A percentile compares a stretch with the other conserved stretches of the same genome.
These are phyloP conservation scores for Apamea epomidion DNA, from an alignment of 2,888 invertebrate species.

Conservation along the genomic window DNA sequence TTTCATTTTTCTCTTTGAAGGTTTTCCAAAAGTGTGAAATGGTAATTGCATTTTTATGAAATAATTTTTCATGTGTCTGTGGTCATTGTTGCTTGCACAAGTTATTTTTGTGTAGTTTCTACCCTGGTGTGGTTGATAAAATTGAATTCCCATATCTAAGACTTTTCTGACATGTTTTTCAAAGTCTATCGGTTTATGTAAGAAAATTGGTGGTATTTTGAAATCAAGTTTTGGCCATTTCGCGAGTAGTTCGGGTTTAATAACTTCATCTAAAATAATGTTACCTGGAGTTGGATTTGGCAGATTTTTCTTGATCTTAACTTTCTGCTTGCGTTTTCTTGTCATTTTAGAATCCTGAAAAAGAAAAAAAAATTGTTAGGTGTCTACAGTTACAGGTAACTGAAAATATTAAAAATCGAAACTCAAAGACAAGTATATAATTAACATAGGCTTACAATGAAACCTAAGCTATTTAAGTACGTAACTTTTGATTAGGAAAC, in stretches of 20 bases:
- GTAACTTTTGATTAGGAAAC: neutral
- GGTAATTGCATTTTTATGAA: constrained; percentile 76
- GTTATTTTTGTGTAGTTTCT: constrained; percentile 72
- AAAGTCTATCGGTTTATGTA: constrained; percentile 72
- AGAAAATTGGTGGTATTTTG: constrained; percentile 76
- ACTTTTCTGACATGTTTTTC: constrained; percentile 70
- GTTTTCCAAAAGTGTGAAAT: constrained; percentile 80
- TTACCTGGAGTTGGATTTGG: constrained; percentile 24
- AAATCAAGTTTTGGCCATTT: constrained; percentile 74
- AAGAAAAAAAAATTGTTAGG: neutral
- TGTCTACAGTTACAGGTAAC: too few relatives aligned
- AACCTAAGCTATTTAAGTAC: neutral
- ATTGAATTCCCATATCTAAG: constrained; percentile 69
- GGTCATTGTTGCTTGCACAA: constrained; percentile 72
- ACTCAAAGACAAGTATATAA: neutral
- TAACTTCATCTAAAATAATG: constrained; percentile 58
- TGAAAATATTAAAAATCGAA: neutral
- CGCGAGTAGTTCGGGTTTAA: constrained; percentile 58
- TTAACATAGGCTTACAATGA: too few relatives aligned
- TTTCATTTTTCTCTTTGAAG: constrained; percentile 77
- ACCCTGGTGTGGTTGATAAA: constrained; percentile 70
- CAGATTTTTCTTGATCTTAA: constrained; percentile 54
- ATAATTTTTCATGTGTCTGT: constrained; percentile 73
- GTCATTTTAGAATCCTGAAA: constrained; percentile 63
- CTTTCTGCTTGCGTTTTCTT: constrained; percentile 58